A percentile compares a stretch with the other conserved stretches of the same genome.
These are phyloP conservation scores for Tiliacea aurago DNA, from an alignment of 2,888 invertebrate species.

Conservation along the genomic window DNA sequence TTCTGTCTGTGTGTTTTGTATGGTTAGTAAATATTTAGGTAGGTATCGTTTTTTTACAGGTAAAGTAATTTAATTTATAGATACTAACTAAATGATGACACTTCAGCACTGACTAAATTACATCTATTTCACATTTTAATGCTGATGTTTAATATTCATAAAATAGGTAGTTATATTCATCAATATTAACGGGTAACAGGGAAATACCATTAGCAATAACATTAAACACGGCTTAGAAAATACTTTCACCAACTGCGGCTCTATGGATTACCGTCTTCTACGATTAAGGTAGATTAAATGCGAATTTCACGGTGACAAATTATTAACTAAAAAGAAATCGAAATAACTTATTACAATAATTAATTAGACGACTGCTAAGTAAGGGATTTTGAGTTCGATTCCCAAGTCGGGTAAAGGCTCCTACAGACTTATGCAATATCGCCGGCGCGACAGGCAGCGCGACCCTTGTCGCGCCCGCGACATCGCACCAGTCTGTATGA, in stretches of 20 bases:
- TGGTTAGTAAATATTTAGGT: too few species aligned
- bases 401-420: not conserved
- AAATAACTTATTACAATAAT: slow-evolving; percentile 28
- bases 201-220: slow-evolving; percentile 44
- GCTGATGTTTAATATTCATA: slow-evolving; percentile 21
- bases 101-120: not conserved
- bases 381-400: not conserved
- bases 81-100: too few species aligned
- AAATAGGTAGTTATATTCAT: slow-evolving; percentile 17
- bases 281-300: slow-evolving; percentile 31
- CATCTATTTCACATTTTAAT: slow-evolving; percentile 14
- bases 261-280: slow-evolving; percentile 47
- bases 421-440: too few species aligned
- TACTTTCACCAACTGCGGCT: slow-evolving; percentile 37
- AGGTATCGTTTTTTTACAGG: too few species aligned
- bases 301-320: slow-evolving; percentile 31
- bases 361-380: not conserved
- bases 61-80: too few species aligned
- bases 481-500: too few species aligned
- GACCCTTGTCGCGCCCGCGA: too few species aligned
- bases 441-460: too few species aligned
- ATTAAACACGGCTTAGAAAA: slow-evolving; percentile 42
- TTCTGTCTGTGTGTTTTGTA: too few species aligned
- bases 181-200: slow-evolving; percentile 44
- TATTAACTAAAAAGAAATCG: slow-evolving; percentile 28